Base-by-base conservation (phyloP, 1,140 invertebrate genomes). In the Aplysia californica region DNA sequence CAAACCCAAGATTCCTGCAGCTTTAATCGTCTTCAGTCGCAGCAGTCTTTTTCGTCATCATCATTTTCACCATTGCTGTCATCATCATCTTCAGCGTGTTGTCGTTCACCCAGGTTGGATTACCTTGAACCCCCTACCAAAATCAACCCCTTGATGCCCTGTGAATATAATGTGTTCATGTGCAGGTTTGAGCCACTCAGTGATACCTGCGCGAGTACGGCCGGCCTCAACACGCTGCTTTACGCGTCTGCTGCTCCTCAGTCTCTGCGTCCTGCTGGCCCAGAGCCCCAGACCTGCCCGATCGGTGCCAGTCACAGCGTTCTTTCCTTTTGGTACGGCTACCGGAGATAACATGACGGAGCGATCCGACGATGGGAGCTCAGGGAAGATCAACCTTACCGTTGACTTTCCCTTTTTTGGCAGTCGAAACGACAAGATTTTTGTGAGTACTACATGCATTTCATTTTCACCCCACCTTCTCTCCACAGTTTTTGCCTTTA, bases 381-480 rank as follows among this genome's bases (percentile, higher is more conserved):
- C 77, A 10, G 77, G 77, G 21, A 70, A 15, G 31, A 72, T 79
- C 41, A 75, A 56, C 68, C 38, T 79, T 20, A 65, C 38, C 29
- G 56, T 75, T 41, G 26, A 38, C n/a, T 79, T 75, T 26, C 77
- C 77, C 15, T 79, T 79, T 61, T 79, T 79, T 39, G 73, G 55
- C 77, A 75, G 55, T n/a, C n/a, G 20, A 10, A 66, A 79, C 65
- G 36, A 79, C 71, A 75, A 79, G 65, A 41, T 79, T 70, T 79
- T 71, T 66, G 77, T 79, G 36, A 79, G 77, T 79, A 79, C 29
- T 31, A 6, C 6, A 10, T 50, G 10, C 44, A 50, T 15, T 50
- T 15, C n/a, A n/a, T n/a, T n/a, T n/a, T n/a, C n/a, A n/a, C n/a
- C n/a, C n/a, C n/a, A n/a, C n/a, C n/a, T n/a, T n/a, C n/a, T n/a